These are phyloP conservation scores for Temnothorax nylanderi DNA, from an alignment of 1,140 invertebrate species.

Conservation along the genomic window DNA sequence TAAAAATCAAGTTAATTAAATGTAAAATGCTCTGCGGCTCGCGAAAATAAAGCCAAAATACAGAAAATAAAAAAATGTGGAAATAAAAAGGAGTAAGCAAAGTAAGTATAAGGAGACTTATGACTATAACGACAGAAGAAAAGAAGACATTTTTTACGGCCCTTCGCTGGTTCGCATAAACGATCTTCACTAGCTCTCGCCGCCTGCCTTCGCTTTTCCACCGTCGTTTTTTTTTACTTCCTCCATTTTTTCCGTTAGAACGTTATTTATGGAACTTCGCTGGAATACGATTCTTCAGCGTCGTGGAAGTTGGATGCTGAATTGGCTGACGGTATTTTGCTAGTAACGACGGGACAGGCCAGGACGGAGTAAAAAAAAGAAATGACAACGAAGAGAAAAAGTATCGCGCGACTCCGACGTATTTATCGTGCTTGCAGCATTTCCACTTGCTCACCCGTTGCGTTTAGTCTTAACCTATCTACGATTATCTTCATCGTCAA, in stretches of 20 bases:
- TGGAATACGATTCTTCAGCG: slow-evolving; percentile 58
- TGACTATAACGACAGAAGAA: slow-evolving; percentile 55
- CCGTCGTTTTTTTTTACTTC: slow-evolving; percentile 16
- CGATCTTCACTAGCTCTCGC: slow-evolving; percentile 46
- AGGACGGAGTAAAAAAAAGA: slow-evolving; percentile 7
- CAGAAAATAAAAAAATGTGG: background rate
- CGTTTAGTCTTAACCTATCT: background rate
- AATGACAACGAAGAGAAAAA: slow-evolving; percentile 34
- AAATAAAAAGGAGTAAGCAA: slow-evolving; percentile 13
- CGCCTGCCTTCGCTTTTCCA: background rate
- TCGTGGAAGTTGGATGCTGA: slow-evolving; percentile 58
- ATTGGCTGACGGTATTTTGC: slow-evolving; percentile 67
- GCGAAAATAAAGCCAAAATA: slow-evolving; percentile 19
- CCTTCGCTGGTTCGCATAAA: slow-evolving; percentile 58
- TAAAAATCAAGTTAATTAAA: slow-evolving; percentile 39
- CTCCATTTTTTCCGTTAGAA: slow-evolving; percentile 55
- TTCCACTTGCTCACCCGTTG: slow-evolving; percentile 13
- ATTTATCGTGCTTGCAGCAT: slow-evolving; percentile 41
- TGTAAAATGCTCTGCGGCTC: slow-evolving; percentile 4
- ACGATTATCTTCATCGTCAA: slow-evolving; percentile 25
- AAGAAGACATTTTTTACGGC: slow-evolving; percentile 55
- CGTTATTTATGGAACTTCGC: slow-evolving; percentile 71
- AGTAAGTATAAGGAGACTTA: slow-evolving; percentile 48
- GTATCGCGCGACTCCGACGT: slow-evolving; percentile 36
- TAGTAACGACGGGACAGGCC: slow-evolving; percentile 57